phyloP scores from a whole-genome alignment of 1,140 invertebrate species.

The Hypothenemus hampei region DNA sequence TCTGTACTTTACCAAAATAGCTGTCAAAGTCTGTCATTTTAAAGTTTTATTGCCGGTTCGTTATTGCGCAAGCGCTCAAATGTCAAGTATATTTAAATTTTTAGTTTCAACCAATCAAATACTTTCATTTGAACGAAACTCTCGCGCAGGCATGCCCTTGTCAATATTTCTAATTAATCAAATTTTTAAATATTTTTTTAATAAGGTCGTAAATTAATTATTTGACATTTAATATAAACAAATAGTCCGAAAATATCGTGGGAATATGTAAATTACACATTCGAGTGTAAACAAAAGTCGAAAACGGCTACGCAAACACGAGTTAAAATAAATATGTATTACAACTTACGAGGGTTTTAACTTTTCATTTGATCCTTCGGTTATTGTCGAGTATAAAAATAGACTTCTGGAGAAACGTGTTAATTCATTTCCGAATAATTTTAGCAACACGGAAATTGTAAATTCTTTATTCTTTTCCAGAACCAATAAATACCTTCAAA shows the following conservation, averaged over 20 bases:
- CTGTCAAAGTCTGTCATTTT: background rate
- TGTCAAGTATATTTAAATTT: no score
- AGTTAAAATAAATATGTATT: background rate
- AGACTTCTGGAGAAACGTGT: background rate
- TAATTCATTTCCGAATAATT: no score
- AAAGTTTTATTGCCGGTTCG: no score
- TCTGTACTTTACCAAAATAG: background rate
- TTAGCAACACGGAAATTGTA: no score
- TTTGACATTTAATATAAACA: background rate
- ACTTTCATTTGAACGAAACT: no score
- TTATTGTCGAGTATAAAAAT: background rate
- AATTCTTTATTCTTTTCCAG: no score
- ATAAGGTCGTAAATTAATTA: no score
- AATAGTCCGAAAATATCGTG: background rate
- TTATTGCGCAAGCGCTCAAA: no score
- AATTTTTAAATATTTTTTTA: no score
- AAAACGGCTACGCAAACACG: background rate
- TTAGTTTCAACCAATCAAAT: no score
- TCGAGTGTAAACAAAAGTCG: background rate
- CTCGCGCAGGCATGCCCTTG: no score
- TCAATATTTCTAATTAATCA: no score
- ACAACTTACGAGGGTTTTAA: background rate
- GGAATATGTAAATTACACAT: background rate
- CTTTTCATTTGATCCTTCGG: background rate
- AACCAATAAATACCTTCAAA: conserved; percentile 84